Percentiles rank a stretch among this genome's conserved stretches.
Conservation (phyloP, 2,113 vertebrate genomes). For the Calyptommatus sinebrachiatus region DNA sequence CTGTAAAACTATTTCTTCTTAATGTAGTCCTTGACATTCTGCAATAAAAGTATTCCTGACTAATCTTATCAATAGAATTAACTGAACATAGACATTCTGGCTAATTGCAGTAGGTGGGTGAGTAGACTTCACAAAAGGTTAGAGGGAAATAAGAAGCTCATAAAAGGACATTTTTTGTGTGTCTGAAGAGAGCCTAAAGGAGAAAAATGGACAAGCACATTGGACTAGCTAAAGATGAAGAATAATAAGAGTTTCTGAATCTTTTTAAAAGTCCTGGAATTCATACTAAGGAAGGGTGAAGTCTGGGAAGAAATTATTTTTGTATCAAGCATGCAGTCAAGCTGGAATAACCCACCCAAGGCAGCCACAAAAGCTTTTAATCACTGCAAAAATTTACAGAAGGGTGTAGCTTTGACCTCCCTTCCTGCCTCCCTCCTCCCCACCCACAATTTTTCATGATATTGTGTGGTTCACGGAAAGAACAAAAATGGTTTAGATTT, state of each 20-base stretch:
- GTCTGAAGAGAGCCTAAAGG: too few relatives aligned
- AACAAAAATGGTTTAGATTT: conserved; percentile 12
- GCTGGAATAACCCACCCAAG: conserved; percentile 24
- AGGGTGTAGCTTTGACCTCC: conserved; percentile 13
- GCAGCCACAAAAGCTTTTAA: conserved; percentile 12
- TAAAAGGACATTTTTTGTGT: neutral
- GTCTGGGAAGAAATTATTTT: conserved; percentile 6
- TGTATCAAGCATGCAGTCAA: neutral
- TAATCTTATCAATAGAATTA: too few relatives aligned
- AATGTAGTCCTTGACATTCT: too few relatives aligned
- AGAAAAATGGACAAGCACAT: neutral
- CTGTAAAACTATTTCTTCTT: too few relatives aligned
- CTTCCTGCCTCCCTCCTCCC: conserved; percentile 14
- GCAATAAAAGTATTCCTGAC: too few relatives aligned
- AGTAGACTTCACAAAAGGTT: too few relatives aligned
- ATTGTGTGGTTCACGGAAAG: neutral
- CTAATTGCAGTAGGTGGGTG: too few relatives aligned
- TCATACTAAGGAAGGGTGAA: conserved; percentile 5
- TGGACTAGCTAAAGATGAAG: neutral
- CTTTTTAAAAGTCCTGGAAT: neutral
- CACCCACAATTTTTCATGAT: conserved; percentile 10
- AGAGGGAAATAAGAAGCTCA: neutral
- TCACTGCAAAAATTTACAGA: neutral
- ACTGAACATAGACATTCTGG: too few relatives aligned
- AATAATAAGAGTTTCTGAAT: neutral